Evolutionary conservation across 2,888 invertebrate species (phyloP), one percentile per base, ranked within the genome.

Genomic region (Sminthurides aquaticus): DNA sequence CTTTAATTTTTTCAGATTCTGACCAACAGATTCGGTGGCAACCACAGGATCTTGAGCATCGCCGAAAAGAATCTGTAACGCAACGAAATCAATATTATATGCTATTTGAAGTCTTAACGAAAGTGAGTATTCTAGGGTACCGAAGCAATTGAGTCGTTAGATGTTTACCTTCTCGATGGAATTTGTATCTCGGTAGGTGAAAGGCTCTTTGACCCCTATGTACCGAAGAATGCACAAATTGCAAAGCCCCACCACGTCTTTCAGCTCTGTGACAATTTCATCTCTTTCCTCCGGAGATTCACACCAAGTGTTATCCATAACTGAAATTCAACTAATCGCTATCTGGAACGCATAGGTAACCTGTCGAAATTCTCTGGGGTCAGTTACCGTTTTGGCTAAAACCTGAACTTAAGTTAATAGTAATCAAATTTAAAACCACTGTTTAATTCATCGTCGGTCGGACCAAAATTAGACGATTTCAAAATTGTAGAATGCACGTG

Each of bases 161-260:
- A n/a, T n/a, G n/a, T n/a, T n/a, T n/a, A n/a, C n/a, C n/a, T n/a
- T n/a, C 61, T 62, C 60, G 34, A 62, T 26, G 28, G 18, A 57
- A 11, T 27, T 77, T 22, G 81, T 76, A 74, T 85, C 79, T 64
- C 80, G 79, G 74, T 84, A 87, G 59, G 82, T 81, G 49, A 79
- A 79, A 0, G 84, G 81, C 65, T 80, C 82, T 72, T 82, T 83
- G 2, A 84, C 79, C 57, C 86, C 86, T 28, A 86, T 76, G 76
- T 85, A 87, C n/a, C 90, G 82, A 63, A 88, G 78, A 70, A 85
- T 84, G 75, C 90, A 90, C 15, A 83, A 79, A 60, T 83, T 80
- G 74, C 90, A 90, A 73, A 87, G 87, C 0, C 86, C 86, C 52
- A 70, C 63, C 54, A 70, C 63, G 2, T 62, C 25, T 25, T 52